Evolutionary conservation across 2,888 invertebrate species (phyloP).

Genomic region (Ochropleura leucogaster): DNA sequence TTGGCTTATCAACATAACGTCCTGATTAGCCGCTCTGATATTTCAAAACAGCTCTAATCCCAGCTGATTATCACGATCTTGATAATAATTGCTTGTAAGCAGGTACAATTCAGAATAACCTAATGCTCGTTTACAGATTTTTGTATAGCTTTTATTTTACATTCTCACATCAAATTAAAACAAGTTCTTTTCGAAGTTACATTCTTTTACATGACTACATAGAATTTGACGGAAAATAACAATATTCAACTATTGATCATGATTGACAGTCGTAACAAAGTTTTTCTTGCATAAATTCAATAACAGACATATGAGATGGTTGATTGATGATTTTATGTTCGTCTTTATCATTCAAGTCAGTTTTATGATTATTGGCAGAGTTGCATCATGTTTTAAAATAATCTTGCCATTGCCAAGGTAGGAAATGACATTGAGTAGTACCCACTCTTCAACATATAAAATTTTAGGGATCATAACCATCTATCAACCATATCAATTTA

Average conservation of each 20-base stretch:
- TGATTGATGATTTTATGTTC: constrained; percentile 34
- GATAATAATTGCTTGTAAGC: constrained; percentile 40
- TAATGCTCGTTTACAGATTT: constrained; percentile 43
- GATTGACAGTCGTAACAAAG: constrained; percentile 17
- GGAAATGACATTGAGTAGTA: not conserved
- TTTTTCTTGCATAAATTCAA: constrained; percentile 29
- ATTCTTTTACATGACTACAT: constrained; percentile 39
- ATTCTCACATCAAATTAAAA: constrained; percentile 46
- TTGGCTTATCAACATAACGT: constrained; percentile 24
- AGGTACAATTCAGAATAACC: constrained; percentile 44
- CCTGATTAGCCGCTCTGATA: constrained; percentile 21
- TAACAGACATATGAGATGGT: constrained; percentile 11
- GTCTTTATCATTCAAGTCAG: constrained; percentile 5
- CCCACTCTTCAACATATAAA: not conserved
- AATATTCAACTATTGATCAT: constrained; percentile 25
- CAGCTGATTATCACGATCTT: constrained; percentile 57
- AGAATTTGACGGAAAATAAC: constrained; percentile 38
- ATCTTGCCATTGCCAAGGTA: not conserved
- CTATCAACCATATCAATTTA: constrained; percentile 14
- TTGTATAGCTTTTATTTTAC: constrained; percentile 46
- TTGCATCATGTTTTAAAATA: not conserved
- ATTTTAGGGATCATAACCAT: not conserved
- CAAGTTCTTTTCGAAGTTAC: constrained; percentile 15
- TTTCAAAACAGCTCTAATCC: constrained; percentile 52
- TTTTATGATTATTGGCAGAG: not conserved